These are phyloP conservation scores for Junonia oenone DNA, from an alignment of 2,888 invertebrate genomes.

Conservation along the genomic window DNA sequence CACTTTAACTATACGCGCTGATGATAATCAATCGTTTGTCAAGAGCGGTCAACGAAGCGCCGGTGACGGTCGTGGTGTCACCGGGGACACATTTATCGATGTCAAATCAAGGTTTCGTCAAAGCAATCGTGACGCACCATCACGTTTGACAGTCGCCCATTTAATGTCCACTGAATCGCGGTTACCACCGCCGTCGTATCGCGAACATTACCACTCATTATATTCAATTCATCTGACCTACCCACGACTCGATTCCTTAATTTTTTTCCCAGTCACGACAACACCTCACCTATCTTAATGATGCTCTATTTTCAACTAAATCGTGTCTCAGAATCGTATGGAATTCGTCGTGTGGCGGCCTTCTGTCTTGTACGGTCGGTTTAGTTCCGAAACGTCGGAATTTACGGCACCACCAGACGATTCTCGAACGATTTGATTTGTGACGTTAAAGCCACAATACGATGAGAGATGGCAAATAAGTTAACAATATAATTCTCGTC, in stretches of 20 bases:
- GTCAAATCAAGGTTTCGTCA: slow-evolving; percentile 30
- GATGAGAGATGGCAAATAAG: slow-evolving; percentile 25
- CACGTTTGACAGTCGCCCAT: slow-evolving; percentile 31
- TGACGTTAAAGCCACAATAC: slow-evolving; percentile 27
- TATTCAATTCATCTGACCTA: slow-evolving; percentile 41
- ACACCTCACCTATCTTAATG: slow-evolving; percentile 51
- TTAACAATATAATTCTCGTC: slow-evolving; percentile 39
- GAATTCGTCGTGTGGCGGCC: slow-evolving; percentile 47
- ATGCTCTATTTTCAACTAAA: slow-evolving; percentile 56
- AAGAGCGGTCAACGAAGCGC: slow-evolving; percentile 9
- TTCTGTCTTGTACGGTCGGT: slow-evolving; percentile 38
- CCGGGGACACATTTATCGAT: slow-evolving; percentile 30
- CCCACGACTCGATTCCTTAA: slow-evolving; percentile 39
- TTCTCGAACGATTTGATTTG: slow-evolving; percentile 28
- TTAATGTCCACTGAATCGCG: slow-evolving; percentile 34
- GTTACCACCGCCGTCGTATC: slow-evolving; percentile 32
- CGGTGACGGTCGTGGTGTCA: slow-evolving; percentile 27
- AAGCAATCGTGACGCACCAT: slow-evolving; percentile 35
- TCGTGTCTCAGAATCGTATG: slow-evolving; percentile 44
- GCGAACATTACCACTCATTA: slow-evolving; percentile 41
- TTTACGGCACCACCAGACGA: slow-evolving; percentile 18
- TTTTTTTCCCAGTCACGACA: slow-evolving; percentile 56
- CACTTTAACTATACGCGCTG: background rate
- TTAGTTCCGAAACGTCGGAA: slow-evolving; percentile 33
- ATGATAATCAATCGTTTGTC: slow-evolving; percentile 11